phyloP scores from a whole-genome alignment of 2,113 vertebrate species.

The Sisor rabdophorus region DNA sequence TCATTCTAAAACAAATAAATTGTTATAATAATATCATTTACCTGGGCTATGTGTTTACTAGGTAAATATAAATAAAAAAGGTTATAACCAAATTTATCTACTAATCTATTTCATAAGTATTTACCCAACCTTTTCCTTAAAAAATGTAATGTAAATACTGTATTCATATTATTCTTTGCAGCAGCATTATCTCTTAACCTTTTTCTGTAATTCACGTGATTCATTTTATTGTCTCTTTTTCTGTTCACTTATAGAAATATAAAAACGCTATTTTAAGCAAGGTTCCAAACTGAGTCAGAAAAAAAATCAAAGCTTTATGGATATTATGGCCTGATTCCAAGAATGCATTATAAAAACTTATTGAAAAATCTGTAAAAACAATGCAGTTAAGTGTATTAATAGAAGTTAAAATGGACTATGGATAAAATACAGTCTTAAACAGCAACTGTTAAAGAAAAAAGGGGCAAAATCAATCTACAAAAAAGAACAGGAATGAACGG shows the following conservation, averaged over 20 bases:
- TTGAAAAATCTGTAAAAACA: conserved; percentile 9
- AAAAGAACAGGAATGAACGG: conserved; percentile 20
- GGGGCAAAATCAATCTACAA: background rate
- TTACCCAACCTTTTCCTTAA: background rate
- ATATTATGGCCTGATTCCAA: conserved; percentile 3
- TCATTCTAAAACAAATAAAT: no score
- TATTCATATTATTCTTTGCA: background rate
- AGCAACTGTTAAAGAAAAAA: background rate
- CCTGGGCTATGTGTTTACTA: background rate
- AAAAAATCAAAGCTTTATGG: conserved; percentile 18
- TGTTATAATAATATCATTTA: background rate
- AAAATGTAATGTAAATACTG: background rate
- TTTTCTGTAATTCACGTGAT: background rate
- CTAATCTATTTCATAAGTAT: background rate
- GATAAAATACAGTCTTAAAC: conserved; percentile 5
- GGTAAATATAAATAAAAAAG: background rate
- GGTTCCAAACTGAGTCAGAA: background rate
- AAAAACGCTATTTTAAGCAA: conserved; percentile 1
- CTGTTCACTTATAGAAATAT: background rate
- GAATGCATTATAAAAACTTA: conserved; percentile 22
- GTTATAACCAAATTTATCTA: no score
- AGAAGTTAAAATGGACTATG: background rate
- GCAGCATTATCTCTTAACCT: background rate
- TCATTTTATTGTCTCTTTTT: background rate
- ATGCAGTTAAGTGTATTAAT: conserved; percentile 10